Evolutionary conservation across 1,140 invertebrate genomes (phyloP).

Genomic region (Lepidurus packardi): DNA sequence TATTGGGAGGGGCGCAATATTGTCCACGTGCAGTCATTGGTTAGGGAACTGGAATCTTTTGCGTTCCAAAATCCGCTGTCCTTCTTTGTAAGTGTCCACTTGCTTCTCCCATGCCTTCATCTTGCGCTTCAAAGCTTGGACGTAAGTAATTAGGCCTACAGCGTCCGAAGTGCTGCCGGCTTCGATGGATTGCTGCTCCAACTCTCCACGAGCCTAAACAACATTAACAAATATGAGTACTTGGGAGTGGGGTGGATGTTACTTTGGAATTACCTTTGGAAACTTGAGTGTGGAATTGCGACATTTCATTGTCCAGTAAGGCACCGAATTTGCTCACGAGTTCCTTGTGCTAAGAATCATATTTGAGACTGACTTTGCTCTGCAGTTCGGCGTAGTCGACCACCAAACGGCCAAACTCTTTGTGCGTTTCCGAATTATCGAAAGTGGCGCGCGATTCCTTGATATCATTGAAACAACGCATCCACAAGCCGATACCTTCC

Average conservation of each 20-base stretch:
- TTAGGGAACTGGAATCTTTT: conserved; percentile 97
- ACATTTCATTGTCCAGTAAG: conserved; percentile 90
- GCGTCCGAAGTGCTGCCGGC: conserved; percentile 96
- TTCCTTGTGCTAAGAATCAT: conserved; percentile 99
- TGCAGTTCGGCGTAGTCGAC: conserved; percentile 99
- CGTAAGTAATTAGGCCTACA: conserved; percentile 96
- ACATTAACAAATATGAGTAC: conserved; percentile 41
- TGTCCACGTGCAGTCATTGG: conserved; percentile 96
- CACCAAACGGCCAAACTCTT: conserved; percentile 94
- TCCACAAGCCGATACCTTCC: conserved; percentile 91
- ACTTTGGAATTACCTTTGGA: conserved; percentile 64
- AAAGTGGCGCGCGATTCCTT: conserved; percentile 96
- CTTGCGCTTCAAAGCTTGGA: conserved; percentile 93
- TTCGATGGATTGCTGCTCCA: conserved; percentile 97
- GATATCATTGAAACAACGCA: conserved; percentile 95
- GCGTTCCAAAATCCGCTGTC: conserved; percentile 92
- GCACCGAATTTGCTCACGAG: conserved; percentile 93
- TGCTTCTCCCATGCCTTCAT: conserved; percentile 71
- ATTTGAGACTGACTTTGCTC: conserved; percentile 97
- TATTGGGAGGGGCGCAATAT: conserved; percentile 93
- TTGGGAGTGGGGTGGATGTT: conserved; percentile 30
- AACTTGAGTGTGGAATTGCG: conserved; percentile 82
- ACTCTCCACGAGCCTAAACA: conserved; percentile 69
- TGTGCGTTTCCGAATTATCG: conserved; percentile 93
- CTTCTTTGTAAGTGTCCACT: conserved; percentile 64